Evolutionary conservation across 2,113 vertebrate genomes (phyloP), one percentile per base, ranked within the genome.

Genomic region (Variabilichromis moorii): DNA sequence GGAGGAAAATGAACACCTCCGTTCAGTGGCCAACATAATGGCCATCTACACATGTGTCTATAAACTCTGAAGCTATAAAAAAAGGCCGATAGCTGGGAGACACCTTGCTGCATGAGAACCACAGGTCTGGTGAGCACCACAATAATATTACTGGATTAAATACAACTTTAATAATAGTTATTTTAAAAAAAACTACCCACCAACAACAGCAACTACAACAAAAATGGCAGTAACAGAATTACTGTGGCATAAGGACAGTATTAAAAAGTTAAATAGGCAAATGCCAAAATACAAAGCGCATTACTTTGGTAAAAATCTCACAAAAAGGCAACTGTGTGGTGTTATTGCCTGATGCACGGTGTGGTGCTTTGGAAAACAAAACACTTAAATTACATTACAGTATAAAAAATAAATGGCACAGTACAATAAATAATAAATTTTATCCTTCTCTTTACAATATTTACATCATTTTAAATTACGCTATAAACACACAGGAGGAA

Each of bases 381-480:
- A 86, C 19, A 5, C 37, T 90, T 88, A 83, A 94, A 93, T 93
- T 90, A 94, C 57, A 89, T 83, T 79, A 92, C 79, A 91, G 90
- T 94, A 93, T 66, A 95, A 95, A 45, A 95, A 96, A 95, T 95
- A 96, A 89, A 95, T 89, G 88, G 51, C 35, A 83, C 14, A 93
- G 82, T 94, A 95, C 40, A 95, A 97, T 96, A 97, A 96, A 96
- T 96, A 95, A 93, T 81, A 91, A 24, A 84, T 88, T 84, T 24
- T 79, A 84, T 81, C 88, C 80, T 88, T 42, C 21, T 95, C 92
- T 96, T 88, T 96, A 96, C 95, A 97, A 53, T 94, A 95, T 84
- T 94, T 95, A 96, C 95, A 96, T 19, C 47, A 73, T 31, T 76
- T 86, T 88, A 11, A 94, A 96, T 94, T 95, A 96, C 94, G 95